phyloP scores from a whole-genome alignment of 2,797 vertebrate genomes.

The Picus viridis region DNA sequence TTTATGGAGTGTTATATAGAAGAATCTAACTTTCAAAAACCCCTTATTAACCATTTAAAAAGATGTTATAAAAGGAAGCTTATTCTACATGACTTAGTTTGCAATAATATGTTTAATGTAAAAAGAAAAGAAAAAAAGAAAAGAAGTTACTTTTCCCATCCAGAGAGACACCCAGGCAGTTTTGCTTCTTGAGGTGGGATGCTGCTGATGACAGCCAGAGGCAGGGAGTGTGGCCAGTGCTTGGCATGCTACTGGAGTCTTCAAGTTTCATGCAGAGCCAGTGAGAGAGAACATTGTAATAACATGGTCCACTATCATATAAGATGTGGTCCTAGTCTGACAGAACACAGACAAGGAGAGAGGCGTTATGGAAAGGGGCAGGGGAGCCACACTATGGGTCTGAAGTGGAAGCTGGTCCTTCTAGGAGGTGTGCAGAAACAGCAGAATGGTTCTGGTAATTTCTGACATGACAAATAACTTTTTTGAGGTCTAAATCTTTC shows the following conservation, averaged over 20 bases:
- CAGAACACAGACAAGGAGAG: not conserved
- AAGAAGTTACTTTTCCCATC: not conserved
- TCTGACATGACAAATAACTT: not conserved
- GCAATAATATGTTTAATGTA: not conserved
- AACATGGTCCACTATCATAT: fast-evolving
- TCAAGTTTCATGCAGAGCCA: fast-evolving
- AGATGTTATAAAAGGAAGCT: slow-evolving; percentile 9
- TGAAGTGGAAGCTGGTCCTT: not conserved
- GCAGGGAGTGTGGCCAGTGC: fast-evolving
- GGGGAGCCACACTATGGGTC: fast-evolving
- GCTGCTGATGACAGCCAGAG: not conserved
- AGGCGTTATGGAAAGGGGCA: not conserved
- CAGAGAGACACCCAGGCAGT: not conserved
- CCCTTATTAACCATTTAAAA: slow-evolving; percentile 8
- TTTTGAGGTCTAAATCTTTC: not conserved
- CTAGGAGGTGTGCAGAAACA: not conserved
- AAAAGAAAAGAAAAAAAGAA: not conserved
- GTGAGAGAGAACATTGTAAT: not conserved
- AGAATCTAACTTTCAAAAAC: slow-evolving; percentile 30
- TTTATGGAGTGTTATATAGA: slow-evolving; percentile 37
- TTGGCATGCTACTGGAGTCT: not conserved
- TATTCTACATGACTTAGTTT: not conserved
- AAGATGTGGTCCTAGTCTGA: not conserved
- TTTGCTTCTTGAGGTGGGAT: not conserved
- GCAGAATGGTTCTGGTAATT: not conserved